Evolutionary conservation across 2,113 vertebrate genomes (phyloP).

Genomic region (Campylorhamphus procurvoides): DNA sequence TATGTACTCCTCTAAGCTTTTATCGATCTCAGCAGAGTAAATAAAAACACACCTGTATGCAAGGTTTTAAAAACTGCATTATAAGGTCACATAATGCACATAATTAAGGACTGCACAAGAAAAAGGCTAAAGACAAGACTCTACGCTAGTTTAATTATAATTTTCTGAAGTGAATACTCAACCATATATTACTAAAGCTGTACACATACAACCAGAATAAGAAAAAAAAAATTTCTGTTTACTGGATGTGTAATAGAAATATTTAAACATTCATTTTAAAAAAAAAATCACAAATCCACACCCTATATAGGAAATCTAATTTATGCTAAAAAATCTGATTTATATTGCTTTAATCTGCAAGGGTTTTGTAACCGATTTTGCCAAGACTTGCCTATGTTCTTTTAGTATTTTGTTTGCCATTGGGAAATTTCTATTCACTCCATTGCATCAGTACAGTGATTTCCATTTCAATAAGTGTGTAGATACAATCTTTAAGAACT

Average conservation of each 20-base stretch:
- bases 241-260: not conserved
- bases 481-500: constrained; percentile 14
- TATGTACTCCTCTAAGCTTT: not conserved
- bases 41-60: not conserved
- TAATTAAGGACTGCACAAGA: not conserved
- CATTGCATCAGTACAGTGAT: not conserved
- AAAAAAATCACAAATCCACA: not conserved
- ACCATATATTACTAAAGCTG: not conserved
- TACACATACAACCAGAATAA: not conserved
- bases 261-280: not conserved
- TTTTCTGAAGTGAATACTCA: not conserved
- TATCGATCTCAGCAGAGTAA: not conserved
- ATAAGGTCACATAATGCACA: not conserved
- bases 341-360: not conserved
- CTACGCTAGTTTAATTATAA: not conserved
- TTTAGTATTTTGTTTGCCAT: not conserved
- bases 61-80: not conserved
- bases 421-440: not conserved
- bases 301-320: not conserved
- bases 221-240: not conserved
- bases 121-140: not conserved
- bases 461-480: not conserved
- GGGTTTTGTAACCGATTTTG: not conserved
- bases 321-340: not conserved
- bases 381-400: not conserved